Conservation (phyloP, 2,888 invertebrate genomes). For the Notodonta ziczac region DNA sequence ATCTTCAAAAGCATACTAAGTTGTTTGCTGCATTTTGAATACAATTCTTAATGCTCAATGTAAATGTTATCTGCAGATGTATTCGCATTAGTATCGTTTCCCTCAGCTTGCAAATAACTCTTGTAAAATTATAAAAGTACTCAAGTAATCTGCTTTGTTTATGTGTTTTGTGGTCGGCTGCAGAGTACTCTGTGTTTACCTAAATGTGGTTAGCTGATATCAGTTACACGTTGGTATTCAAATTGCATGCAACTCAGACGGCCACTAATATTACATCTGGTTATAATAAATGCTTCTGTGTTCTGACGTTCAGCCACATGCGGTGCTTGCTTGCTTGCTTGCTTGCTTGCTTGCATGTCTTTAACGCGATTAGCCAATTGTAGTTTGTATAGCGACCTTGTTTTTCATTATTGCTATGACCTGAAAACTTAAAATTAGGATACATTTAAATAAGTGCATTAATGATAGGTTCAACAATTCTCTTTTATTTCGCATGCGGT, state of each 20-base stretch:
- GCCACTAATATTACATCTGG: constrained; percentile 22
- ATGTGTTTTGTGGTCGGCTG: constrained; percentile 15
- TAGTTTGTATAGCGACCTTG: background rate
- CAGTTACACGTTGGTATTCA: constrained; percentile 34
- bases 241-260: constrained; percentile 12
- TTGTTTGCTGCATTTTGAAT: background rate
- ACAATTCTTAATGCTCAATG: constrained; percentile 8
- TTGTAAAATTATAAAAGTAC: constrained; percentile 20
- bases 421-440: too few species aligned
- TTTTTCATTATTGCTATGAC: background rate
- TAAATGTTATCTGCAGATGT: constrained; percentile 17
- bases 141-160: constrained; percentile 8
- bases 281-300: constrained; percentile 17
- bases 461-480: too few species aligned
- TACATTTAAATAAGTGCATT: too few species aligned
- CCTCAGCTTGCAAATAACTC: background rate
- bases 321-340: background rate
- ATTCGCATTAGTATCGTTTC: constrained; percentile 8
- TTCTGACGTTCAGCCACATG: constrained; percentile 9
- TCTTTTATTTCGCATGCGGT: background rate
- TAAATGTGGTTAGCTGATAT: constrained; percentile 50
- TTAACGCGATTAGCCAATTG: background rate
- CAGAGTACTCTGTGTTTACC: constrained; percentile 30
- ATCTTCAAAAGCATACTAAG: too few species aligned
- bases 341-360: background rate